These are phyloP conservation scores for Cinclus cinclus DNA, from an alignment of 2,113 vertebrate species.

Conservation along the genomic window DNA sequence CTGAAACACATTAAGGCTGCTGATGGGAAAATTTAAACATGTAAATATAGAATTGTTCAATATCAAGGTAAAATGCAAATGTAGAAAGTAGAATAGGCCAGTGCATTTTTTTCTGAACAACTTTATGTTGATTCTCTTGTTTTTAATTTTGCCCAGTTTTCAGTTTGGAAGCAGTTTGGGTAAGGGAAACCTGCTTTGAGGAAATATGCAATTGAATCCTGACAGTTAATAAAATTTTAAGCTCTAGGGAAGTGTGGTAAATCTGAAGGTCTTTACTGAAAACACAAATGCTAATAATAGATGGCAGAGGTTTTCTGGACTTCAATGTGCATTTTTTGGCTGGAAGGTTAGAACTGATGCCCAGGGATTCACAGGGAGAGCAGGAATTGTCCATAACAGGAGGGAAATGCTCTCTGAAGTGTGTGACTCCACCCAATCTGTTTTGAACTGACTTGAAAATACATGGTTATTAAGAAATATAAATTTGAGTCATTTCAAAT, in stretches of 20 bases:
- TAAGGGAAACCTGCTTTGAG: neutral
- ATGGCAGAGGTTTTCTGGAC: neutral
- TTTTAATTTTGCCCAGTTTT: neutral
- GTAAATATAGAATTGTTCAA: neutral
- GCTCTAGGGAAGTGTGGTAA: neutral
- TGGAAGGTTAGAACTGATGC: neutral
- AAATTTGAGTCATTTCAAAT: neutral
- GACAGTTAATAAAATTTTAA: neutral
- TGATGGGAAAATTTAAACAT: neutral
- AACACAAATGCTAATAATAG: neutral
- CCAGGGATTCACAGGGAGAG: neutral
- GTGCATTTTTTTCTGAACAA: neutral
- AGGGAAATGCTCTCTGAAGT: neutral
- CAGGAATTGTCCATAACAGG: neutral
- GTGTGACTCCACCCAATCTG: neutral
- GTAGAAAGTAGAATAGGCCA: neutral
- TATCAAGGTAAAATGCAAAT: neutral
- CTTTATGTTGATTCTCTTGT: neutral
- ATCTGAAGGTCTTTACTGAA: neutral
- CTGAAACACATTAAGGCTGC: neutral
- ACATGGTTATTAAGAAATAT: neutral
- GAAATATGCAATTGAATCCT: neutral
- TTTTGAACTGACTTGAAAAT: neutral
- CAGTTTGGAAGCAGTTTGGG: neutral
- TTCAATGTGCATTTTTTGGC: neutral